Conservation (phyloP, 2,113 vertebrate genomes). For the Amphiprion percula region DNA sequence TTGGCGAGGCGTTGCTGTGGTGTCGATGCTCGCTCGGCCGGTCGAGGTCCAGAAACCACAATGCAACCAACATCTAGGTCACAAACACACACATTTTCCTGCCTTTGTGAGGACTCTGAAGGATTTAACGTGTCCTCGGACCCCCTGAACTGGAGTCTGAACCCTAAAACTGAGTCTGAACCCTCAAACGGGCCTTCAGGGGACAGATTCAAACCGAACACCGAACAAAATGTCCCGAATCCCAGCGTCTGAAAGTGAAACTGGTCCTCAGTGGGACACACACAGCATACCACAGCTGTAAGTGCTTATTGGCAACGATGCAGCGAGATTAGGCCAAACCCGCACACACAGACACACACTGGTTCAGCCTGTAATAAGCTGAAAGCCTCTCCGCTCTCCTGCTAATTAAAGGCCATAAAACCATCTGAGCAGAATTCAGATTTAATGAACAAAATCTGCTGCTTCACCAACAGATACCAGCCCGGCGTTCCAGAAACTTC, state of each 20-base stretch:
- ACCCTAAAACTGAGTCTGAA: rapidly evolving
- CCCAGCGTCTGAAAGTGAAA: neutral
- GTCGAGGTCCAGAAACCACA: constrained; percentile 50
- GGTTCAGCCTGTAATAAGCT: constrained; percentile 59
- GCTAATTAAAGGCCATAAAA: constrained; percentile 65
- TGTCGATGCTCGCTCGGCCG: constrained; percentile 15
- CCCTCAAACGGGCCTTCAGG: rapidly evolving
- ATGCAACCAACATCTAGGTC: constrained; percentile 43
- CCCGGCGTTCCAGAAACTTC: neutral
- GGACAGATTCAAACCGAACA: neutral
- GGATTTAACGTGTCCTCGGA: neutral
- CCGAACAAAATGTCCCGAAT: too few relatives aligned
- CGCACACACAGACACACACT: constrained; percentile 12
- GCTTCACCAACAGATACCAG: constrained; percentile 14
- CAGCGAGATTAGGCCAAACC: constrained; percentile 50
- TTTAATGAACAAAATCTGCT: constrained; percentile 49
- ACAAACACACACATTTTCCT: constrained; percentile 11
- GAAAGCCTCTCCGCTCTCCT: constrained; percentile 26
- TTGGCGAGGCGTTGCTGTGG: constrained; percentile 31
- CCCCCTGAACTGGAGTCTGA: neutral
- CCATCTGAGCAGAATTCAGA: constrained; percentile 15
- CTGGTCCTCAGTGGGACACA: constrained; percentile 7
- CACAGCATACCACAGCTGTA: constrained; percentile 54
- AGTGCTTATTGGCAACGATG: constrained; percentile 62
- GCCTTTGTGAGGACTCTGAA: constrained; percentile 6